These are phyloP conservation scores for Dolichomitus sp. DNA, from an alignment of 2,888 invertebrate genomes.

Conservation along the genomic window DNA sequence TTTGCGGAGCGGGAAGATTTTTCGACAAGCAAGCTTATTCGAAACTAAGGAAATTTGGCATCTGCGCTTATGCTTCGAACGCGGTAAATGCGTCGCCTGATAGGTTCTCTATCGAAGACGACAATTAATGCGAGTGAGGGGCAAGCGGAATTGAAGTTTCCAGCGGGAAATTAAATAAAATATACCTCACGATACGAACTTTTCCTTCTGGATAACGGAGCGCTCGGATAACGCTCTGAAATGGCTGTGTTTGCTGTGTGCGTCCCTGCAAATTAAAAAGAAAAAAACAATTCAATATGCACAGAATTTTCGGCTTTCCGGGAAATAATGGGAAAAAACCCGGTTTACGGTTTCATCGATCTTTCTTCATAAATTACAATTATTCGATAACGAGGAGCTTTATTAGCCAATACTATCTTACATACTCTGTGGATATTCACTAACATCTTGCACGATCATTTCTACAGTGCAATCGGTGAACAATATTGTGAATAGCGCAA, in stretches of 20 bases:
- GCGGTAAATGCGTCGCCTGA: neutral
- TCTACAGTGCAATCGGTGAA: neutral
- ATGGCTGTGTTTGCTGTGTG: constrained; percentile 43
- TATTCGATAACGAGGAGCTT: constrained; percentile 40
- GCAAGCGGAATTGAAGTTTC: constrained; percentile 14
- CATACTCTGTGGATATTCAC: neutral
- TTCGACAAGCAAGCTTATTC: neutral
- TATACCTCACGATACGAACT: constrained; percentile 20
- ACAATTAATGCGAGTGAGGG: neutral
- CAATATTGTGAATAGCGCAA: neutral
- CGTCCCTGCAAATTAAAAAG: constrained; percentile 16
- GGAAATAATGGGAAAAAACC: neutral
- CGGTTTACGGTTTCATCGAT: constrained; percentile 10
- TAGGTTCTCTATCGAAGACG: neutral
- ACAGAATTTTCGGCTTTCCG: constrained; percentile 40
- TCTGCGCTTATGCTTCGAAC: constrained; percentile 17
- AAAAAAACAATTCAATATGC: constrained; percentile 22
- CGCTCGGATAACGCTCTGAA: constrained; percentile 28
- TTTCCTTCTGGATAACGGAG: constrained; percentile 40
- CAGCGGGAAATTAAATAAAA: neutral
- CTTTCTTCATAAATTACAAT: constrained; percentile 44
- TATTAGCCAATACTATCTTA: constrained; percentile 2
- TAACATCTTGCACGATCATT: too few species aligned
- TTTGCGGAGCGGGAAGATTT: neutral
- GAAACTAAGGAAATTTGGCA: neutral